Percentiles rank a stretch among this genome's conserved stretches.
Evolutionary conservation across 2,113 vertebrate species (phyloP).

Genomic region (Cyrtonyx montezumae): DNA sequence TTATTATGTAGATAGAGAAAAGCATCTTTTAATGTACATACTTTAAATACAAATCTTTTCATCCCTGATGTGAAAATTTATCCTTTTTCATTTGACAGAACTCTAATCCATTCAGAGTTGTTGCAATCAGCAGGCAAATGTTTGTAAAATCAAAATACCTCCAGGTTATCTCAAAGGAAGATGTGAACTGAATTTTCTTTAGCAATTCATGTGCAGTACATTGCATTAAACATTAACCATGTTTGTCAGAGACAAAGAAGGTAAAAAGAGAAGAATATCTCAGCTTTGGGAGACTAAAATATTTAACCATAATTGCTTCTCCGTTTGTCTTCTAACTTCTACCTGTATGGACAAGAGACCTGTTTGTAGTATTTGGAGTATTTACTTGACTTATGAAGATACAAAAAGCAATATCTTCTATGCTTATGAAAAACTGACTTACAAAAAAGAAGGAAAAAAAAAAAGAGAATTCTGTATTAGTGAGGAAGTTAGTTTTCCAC

Average conservation of each 20-base stretch:
- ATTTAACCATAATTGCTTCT: neutral
- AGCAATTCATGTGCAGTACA: neutral
- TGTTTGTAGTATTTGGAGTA: rapidly evolving
- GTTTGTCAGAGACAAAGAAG: neutral
- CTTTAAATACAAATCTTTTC: neutral
- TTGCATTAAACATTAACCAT: neutral
- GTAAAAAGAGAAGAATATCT: neutral
- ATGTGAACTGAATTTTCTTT: neutral
- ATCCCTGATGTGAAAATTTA: neutral
- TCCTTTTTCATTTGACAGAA: neutral
- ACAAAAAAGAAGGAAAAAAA: neutral
- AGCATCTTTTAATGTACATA: neutral
- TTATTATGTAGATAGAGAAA: neutral
- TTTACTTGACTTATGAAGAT: neutral
- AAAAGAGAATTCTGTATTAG: neutral
- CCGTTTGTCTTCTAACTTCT: neutral
- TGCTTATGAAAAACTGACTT: neutral
- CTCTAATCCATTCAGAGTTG: neutral
- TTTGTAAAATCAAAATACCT: neutral
- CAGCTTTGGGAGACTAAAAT: neutral
- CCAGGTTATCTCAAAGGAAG: neutral
- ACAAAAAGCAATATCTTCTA: rapidly evolving
- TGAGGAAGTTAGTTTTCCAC: neutral
- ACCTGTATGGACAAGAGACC: neutral
- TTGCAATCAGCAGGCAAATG: neutral